Evolutionary conservation across 2,797 vertebrate genomes (phyloP).

Genomic region (Orientallactaga sibirica): DNA sequence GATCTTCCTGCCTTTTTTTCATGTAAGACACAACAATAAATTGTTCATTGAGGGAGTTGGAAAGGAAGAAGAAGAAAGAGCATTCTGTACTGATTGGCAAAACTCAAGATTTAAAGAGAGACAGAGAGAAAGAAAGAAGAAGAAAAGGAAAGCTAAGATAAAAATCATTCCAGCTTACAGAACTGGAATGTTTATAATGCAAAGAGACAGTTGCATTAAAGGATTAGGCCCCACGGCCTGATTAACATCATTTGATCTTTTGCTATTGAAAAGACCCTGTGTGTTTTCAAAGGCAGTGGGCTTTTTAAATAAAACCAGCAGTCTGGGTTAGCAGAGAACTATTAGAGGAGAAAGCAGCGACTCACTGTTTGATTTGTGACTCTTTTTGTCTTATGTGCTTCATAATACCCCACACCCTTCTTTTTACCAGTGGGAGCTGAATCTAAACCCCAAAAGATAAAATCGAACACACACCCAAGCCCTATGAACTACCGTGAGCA

Average conservation of each 20-base stretch:
- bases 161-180: slow-evolving; percentile 77
- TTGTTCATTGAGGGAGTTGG: not conserved
- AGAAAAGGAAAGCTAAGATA: slow-evolving; percentile 78
- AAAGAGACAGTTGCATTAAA: slow-evolving; percentile 87
- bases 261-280: slow-evolving; percentile 84
- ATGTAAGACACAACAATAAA: not conserved
- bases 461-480: slow-evolving; percentile 21
- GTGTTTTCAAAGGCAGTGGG: slow-evolving; percentile 83
- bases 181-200: slow-evolving; percentile 84
- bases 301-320: slow-evolving; percentile 87
- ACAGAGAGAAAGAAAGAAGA: not conserved
- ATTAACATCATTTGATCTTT: slow-evolving; percentile 89
- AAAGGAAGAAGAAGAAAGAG: slow-evolving; percentile 38
- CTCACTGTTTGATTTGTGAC: slow-evolving; percentile 5
- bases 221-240: slow-evolving; percentile 85
- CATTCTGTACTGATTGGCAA: not conserved
- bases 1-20: not conserved
- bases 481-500: slow-evolving; percentile 16
- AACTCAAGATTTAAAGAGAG: slow-evolving; percentile 48
- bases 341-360: slow-evolving; percentile 83
- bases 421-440: slow-evolving; percentile 69
- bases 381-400: slow-evolving; percentile 66
- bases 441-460: slow-evolving; percentile 78
- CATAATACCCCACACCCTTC: slow-evolving; percentile 79
- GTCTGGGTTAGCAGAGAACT: slow-evolving; percentile 79